phyloP scores from a whole-genome alignment of 2,888 invertebrate genomes.

The Hetaerina titia region DNA sequence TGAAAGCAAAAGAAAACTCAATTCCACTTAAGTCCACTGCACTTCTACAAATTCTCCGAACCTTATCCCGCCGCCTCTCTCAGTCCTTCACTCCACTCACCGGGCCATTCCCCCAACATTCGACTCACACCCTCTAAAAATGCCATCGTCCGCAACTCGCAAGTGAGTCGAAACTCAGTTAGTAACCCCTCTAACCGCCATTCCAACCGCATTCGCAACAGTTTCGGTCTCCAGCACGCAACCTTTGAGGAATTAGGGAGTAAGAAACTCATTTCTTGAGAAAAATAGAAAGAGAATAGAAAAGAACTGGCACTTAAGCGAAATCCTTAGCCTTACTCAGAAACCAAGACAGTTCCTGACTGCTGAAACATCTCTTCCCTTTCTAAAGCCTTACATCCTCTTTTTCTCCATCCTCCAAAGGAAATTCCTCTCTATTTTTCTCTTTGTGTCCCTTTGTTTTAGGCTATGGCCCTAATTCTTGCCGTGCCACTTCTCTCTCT shows the following conservation, averaged over 20 bases:
- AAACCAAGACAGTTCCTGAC: background rate
- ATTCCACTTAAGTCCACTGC: background rate
- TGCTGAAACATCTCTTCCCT: constrained; percentile 14
- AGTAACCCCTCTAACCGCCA: background rate
- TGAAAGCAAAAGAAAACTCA: background rate
- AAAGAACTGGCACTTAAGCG: constrained; percentile 22
- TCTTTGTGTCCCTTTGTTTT: background rate
- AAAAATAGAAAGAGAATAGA: constrained; percentile 46
- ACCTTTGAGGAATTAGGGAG: constrained; percentile 42
- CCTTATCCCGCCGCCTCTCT: background rate
- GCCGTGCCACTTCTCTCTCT: background rate
- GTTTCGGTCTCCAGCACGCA: background rate
- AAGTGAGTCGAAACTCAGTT: constrained; percentile 57
- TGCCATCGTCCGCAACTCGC: constrained; percentile 60
- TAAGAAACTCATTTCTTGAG: background rate
- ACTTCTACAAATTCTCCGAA: background rate
- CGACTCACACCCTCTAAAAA: constrained; percentile 41
- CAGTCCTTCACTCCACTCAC: background rate
- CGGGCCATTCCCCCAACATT: background rate
- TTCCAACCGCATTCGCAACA: background rate
- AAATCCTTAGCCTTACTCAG: background rate
- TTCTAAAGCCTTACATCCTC: background rate
- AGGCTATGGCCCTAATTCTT: background rate
- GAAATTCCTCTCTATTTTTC: background rate
- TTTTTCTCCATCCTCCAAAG: background rate